Evolutionary conservation across 2,888 invertebrate species (phyloP).

Genomic region (Drosophila meridionalis): DNA sequence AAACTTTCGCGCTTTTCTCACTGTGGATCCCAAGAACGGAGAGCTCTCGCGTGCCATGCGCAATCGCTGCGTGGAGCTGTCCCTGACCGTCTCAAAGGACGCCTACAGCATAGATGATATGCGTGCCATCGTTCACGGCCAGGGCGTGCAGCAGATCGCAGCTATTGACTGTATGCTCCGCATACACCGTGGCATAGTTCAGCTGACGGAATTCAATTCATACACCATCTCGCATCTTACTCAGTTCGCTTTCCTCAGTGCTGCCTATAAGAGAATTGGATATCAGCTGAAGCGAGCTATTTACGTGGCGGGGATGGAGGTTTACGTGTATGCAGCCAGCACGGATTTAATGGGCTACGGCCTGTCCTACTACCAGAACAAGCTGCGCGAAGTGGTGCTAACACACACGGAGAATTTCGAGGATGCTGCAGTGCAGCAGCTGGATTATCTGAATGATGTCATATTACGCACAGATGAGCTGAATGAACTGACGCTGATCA

Average conservation of each 20-base stretch:
- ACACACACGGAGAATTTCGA: slow-evolving; percentile 59
- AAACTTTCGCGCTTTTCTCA: slow-evolving; percentile 96
- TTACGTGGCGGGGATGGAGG: slow-evolving; percentile 83
- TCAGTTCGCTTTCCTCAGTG: slow-evolving; percentile 82
- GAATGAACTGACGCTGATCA: slow-evolving; percentile 74
- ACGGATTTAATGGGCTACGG: slow-evolving; percentile 84
- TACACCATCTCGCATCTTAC: slow-evolving; percentile 83
- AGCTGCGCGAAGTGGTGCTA: slow-evolving; percentile 81
- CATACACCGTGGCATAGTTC: slow-evolving; percentile 84
- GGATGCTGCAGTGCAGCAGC: background rate
- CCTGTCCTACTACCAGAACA: slow-evolving; percentile 82
- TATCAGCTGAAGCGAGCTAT: slow-evolving; percentile 80
- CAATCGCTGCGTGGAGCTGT: slow-evolving; percentile 97
- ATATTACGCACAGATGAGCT: slow-evolving; percentile 78
- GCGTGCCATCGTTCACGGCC: slow-evolving; percentile 86
- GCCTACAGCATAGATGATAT: slow-evolving; percentile 85
- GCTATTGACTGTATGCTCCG: slow-evolving; percentile 85
- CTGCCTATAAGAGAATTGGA: slow-evolving; percentile 82
- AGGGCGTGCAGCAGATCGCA: slow-evolving; percentile 85
- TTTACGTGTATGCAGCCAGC: slow-evolving; percentile 83
- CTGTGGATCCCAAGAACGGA: slow-evolving; percentile 97
- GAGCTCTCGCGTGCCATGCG: slow-evolving; percentile 99
- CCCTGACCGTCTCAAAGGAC: slow-evolving; percentile 83
- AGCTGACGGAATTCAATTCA: slow-evolving; percentile 82
- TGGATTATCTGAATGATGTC: slow-evolving; percentile 70